Percentiles rank a stretch among this genome's conserved stretches.
Evolutionary conservation across 2,888 invertebrate species (phyloP).

Genomic region (Metopia argyrocephala): DNA sequence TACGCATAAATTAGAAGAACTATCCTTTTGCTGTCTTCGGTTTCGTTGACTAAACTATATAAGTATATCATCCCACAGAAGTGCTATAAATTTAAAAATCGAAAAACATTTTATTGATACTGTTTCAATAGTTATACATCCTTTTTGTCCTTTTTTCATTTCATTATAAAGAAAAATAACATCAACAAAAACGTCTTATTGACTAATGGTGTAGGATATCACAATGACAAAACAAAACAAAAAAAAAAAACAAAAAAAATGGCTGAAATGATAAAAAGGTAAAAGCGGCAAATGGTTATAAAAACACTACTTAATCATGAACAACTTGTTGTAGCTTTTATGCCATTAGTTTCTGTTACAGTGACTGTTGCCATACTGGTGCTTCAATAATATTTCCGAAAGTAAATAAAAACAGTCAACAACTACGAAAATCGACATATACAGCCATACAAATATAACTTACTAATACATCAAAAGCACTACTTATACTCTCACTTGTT

Average conservation of each 20-base stretch:
- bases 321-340: background rate
- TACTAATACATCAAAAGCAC: background rate
- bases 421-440: background rate
- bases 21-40: background rate
- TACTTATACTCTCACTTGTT: no score
- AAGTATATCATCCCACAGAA: no score
- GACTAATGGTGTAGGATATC: conserved; percentile 1
- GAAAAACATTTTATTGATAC: no score
- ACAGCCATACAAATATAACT: background rate
- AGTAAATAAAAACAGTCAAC: background rate
- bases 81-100: no score
- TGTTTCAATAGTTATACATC: no score
- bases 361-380: background rate
- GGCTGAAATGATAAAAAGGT: background rate
- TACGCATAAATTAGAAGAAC: background rate
- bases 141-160: no score
- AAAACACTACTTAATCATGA: conserved; percentile 1
- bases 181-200: no score
- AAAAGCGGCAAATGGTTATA: conserved; percentile 21
- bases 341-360: background rate
- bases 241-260: background rate
- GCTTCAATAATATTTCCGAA: background rate
- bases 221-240: background rate
- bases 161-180: background rate
- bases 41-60: background rate